Base-by-base conservation (phyloP, 2,113 vertebrate genomes). In the Xiphias gladius region DNA sequence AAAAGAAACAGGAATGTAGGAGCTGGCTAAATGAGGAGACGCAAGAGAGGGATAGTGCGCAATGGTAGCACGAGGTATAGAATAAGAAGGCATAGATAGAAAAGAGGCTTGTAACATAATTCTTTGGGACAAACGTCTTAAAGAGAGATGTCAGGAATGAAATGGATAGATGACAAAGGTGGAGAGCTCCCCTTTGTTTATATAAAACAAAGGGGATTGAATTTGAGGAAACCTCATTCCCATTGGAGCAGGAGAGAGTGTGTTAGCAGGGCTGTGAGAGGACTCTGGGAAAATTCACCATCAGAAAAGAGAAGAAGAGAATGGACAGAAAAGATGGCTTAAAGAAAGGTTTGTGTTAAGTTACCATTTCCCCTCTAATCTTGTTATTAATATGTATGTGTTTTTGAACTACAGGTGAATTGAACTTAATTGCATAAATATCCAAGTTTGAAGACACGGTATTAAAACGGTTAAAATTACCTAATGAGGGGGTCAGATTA, bases 1-100 rank as follows among this genome's bases (percentile, higher is more conserved):
- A 0, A 46, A 82, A 82, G 62, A 83, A 87, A 85, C n/a, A 39
- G 68, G 58, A 70, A 75, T 77, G 67, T 52, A 68, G 14, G 2
- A 79, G 65, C 48, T 54, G 58, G 50, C 73, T 66, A 82, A 78
- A 89, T 68, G 77, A 74, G 81, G 75, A 68, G 66, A 52, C 58
- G 63, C 58, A 71, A 54, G 37, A 67, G 55, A 73, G n/a, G 50
- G 28, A 58, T 14, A 54, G 24, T 30, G 17, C 11, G 9, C 32
- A 50, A 59, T 63, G 20, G 73, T 59, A 67, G 71, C 41, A 39
- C 9, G 52, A 20, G 26, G 39, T 43, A 32, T 73, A 4, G 30
- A 73, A 83, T 61, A 58, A 78, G 68, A 67, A 43, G 22, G 32
- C 20, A 64, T n/a, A n/a, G 71, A 73, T 22, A 67, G 69, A 64